Base-by-base conservation (phyloP, 1,140 invertebrate genomes). In the Scaptomyza montana region DNA sequence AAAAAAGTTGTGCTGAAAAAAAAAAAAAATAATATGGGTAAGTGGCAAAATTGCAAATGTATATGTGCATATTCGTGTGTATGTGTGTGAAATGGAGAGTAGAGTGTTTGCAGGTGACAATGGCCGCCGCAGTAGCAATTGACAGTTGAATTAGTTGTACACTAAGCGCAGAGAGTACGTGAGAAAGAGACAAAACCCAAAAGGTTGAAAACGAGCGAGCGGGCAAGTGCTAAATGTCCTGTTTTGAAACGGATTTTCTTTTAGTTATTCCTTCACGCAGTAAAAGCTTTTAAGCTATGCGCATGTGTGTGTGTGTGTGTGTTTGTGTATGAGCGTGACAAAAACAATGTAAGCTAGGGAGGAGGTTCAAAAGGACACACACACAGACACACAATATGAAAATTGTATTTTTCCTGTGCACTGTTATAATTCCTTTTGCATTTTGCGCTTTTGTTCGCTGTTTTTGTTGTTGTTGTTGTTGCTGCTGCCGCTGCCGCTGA, bases 381-480 rank as follows among this genome's bases (percentile, higher is more conserved):
- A 80, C 67, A 67, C 47, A 55, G 39, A 53, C 51, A 85, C 59
- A 73, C 47, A 77, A 86, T 80, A 86, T 68, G 71, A 81, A 87
- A 86, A 86, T 87, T 86, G 84, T 84, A 86, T 87, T 86, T 82
- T 33, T 82, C 78, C 72, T 77, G 68, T 75, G 62, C 53, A 55
- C 70, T 53, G 39, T 75, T 74, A 57, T 72, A 66, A 67, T 77
- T 61, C 54, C 67, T 62, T 71, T 68, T 56, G 54, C 21, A 47
- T 63, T 47, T 25, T 55, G 49, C 57, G 46, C 50, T 57, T 46
- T 50, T 66, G 45, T 57, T 60, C 55, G 56, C 74, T 60, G 55
- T 49, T 53, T 28, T 74, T 45, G 43, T 46, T 59, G 55, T 62
- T 49, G 16, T 16, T 16, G 16, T 16, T 16, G 16, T 16, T 16